phyloP scores from a whole-genome alignment of 1,140 invertebrate genomes.

The Eulimnadia texana region DNA sequence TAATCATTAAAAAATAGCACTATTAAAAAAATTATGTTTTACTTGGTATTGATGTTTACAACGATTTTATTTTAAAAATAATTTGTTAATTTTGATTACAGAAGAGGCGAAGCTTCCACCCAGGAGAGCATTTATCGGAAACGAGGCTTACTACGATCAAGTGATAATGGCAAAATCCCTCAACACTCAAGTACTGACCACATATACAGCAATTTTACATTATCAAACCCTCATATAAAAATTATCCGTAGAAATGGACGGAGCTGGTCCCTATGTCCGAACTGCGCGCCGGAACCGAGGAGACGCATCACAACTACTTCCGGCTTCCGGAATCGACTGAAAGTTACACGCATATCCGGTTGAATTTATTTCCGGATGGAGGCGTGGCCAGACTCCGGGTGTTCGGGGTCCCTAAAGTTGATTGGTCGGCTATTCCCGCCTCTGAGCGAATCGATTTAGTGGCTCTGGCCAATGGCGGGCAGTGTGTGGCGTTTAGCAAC shows the following conservation, averaged over 20 bases:
- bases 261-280: conserved; percentile 38
- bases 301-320: conserved; percentile 41
- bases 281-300: conserved; percentile 38
- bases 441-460: conserved; percentile 34
- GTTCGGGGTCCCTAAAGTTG: conserved; percentile 35
- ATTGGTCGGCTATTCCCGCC: background rate
- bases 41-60: too few relatives aligned
- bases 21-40: too few relatives aligned
- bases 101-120: conserved; percentile 35
- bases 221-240: background rate
- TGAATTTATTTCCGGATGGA: conserved; percentile 50
- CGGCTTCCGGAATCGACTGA: conserved; percentile 21
- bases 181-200: conserved; percentile 30
- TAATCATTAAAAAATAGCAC: too few relatives aligned
- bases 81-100: conserved; percentile 22
- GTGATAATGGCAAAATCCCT: conserved; percentile 33
- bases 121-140: conserved; percentile 34
- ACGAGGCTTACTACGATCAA: conserved; percentile 33
- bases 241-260: conserved; percentile 34
- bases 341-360: conserved; percentile 39
- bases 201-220: too few relatives aligned
- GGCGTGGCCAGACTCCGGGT: conserved; percentile 46
- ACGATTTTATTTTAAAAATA: too few relatives aligned
- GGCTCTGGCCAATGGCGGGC: conserved; percentile 38
- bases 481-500: conserved; percentile 40